Evolutionary conservation across 2,888 invertebrate species (phyloP).

Genomic region (Frankliniella fusca): DNA sequence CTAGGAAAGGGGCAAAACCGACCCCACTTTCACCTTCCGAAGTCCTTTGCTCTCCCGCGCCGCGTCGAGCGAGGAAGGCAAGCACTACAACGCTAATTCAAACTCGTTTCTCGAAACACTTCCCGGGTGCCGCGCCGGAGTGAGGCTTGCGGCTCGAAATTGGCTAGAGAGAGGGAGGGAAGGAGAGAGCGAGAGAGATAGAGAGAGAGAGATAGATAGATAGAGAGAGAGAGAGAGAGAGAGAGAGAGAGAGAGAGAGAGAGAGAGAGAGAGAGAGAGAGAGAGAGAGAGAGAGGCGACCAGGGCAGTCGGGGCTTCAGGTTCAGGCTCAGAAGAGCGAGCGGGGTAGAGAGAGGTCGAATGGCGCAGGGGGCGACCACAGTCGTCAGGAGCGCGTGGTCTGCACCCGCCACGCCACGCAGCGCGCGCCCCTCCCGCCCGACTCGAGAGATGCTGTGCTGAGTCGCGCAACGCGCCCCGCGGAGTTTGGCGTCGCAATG

Average conservation of each 20-base stretch:
- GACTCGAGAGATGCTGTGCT: too few species aligned
- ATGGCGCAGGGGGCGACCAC: too few species aligned
- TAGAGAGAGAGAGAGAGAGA: neutral
- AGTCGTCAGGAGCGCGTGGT: too few species aligned
- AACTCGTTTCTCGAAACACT: conserved; percentile 7
- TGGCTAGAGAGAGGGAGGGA: neutral
- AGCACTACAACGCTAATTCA: conserved; percentile 13
- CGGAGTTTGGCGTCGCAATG: too few species aligned
- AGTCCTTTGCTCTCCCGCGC: neutral
- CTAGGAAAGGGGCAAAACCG: neutral
- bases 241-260: neutral
- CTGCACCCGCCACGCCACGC: too few species aligned
- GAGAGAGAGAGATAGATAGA: neutral
- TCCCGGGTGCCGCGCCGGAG: neutral
- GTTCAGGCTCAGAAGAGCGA: too few species aligned
- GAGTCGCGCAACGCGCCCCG: too few species aligned
- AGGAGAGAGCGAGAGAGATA: neutral
- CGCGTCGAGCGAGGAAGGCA: neutral
- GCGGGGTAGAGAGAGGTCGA: too few species aligned
- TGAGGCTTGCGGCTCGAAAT: too few species aligned
- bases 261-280: neutral
- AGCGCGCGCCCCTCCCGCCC: too few species aligned
- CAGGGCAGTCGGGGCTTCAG: too few species aligned
- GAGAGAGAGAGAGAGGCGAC: neutral
- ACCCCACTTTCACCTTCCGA: neutral